Conservation (phyloP, 2,888 invertebrate genomes). For the Hipparchia semele region DNA sequence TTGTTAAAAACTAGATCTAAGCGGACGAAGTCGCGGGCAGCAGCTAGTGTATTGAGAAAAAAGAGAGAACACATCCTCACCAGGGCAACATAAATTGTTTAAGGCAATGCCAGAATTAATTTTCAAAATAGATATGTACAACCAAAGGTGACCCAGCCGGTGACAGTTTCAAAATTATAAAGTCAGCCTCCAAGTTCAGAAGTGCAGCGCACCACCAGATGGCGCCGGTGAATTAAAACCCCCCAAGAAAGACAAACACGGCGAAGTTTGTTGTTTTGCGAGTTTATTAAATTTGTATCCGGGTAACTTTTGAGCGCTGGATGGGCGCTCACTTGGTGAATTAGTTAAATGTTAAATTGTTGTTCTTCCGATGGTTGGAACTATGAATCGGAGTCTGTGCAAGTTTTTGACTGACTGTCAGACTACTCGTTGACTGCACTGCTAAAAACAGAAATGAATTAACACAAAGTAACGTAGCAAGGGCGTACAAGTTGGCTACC, state of each 20-base stretch:
- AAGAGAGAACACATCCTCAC: too few relatives aligned
- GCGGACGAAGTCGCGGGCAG: too few relatives aligned
- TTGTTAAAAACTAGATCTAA: too few relatives aligned
- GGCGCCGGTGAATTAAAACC: slow-evolving; percentile 55
- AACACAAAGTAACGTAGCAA: too few relatives aligned
- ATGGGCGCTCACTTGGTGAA: not conserved
- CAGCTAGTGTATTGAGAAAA: too few relatives aligned
- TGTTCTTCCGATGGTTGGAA: slow-evolving; percentile 54
- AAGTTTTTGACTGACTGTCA: not conserved
- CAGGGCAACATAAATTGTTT: too few relatives aligned
- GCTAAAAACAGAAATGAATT: slow-evolving; percentile 42
- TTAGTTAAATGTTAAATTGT: slow-evolving; percentile 46
- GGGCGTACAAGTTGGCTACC: too few relatives aligned
- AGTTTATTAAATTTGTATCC: slow-evolving; percentile 60
- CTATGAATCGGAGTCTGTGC: not conserved
- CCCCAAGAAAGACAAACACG: slow-evolving; percentile 50
- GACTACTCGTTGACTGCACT: not conserved
- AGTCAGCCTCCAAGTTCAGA: slow-evolving; percentile 31
- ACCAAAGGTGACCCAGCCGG: slow-evolving; percentile 20
- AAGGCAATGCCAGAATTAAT: not conserved
- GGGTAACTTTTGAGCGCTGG: slow-evolving; percentile 17
- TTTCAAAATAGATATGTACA: not conserved
- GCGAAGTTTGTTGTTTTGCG: slow-evolving; percentile 59
- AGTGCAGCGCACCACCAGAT: slow-evolving; percentile 54
- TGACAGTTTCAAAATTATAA: slow-evolving; percentile 30